These are phyloP conservation scores for Psilopsiagon aymara DNA, from an alignment of 2,113 vertebrate genomes.

Conservation along the genomic window DNA sequence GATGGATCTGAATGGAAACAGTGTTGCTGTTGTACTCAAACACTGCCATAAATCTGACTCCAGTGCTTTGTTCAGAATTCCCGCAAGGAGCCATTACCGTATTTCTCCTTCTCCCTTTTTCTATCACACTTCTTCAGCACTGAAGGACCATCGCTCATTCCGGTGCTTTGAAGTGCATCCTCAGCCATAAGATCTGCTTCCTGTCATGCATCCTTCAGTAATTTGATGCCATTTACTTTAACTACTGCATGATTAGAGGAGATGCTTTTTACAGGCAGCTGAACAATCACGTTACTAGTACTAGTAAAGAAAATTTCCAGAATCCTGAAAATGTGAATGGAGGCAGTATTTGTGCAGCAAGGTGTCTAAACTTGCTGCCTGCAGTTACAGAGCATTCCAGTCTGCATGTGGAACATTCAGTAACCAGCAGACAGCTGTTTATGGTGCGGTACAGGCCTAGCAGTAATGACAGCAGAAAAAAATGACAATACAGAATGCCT, in stretches of 20 bases:
- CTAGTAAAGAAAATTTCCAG: neutral
- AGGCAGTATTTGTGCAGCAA: slow-evolving; percentile 4
- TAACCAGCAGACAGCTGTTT: neutral
- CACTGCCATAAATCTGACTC: neutral
- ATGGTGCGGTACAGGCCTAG: slow-evolving; percentile 25
- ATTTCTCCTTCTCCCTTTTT: neutral
- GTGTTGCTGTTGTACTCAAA: neutral
- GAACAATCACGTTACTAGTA: neutral
- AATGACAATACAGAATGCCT: slow-evolving; percentile 6
- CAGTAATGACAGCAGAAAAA: slow-evolving; percentile 11
- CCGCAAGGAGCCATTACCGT: neutral
- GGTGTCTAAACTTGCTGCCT: slow-evolving; percentile 41
- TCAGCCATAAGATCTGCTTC: neutral
- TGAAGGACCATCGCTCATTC: neutral
- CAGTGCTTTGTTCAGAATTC: neutral
- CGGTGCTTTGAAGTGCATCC: neutral
- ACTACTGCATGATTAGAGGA: neutral
- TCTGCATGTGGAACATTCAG: neutral
- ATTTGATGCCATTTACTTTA: neutral
- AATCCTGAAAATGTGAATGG: neutral
- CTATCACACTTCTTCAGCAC: neutral
- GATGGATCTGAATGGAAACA: neutral
- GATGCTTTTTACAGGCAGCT: neutral
- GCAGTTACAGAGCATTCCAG: slow-evolving; percentile 55
- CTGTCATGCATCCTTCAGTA: neutral